Evolutionary conservation across 2,797 vertebrate species (phyloP).

Genomic region (Gila robusta): DNA sequence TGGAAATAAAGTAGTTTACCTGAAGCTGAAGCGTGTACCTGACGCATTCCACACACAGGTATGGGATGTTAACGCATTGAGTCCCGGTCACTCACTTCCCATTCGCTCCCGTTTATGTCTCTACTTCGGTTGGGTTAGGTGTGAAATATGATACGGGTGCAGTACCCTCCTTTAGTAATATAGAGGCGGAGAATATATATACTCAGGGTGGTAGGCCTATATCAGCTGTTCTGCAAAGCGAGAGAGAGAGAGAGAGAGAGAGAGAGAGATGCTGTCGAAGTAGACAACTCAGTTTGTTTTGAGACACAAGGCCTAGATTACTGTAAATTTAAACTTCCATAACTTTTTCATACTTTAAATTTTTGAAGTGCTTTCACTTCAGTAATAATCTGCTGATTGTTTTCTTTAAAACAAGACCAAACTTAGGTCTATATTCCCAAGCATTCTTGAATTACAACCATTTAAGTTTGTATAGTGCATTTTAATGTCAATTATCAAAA

Average conservation of each 20-base stretch:
- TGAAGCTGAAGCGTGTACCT: constrained; percentile 58
- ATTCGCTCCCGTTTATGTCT: constrained; percentile 34
- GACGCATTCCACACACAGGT: constrained; percentile 69
- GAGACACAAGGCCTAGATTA: background rate
- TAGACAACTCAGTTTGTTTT: background rate
- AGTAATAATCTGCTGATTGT: no score
- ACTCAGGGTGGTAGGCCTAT: background rate
- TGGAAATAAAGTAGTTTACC: constrained; percentile 63
- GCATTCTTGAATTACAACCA: no score
- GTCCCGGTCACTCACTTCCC: constrained; percentile 47
- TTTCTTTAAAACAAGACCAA: no score
- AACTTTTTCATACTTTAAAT: no score
- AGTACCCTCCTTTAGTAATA: constrained; percentile 50
- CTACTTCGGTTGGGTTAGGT: constrained; percentile 42
- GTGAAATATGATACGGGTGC: constrained; percentile 53
- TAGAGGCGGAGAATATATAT: constrained; percentile 52
- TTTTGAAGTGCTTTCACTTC: no score
- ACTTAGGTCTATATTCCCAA: no score
- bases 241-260: background rate
- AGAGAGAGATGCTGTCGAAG: background rate
- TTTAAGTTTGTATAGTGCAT: no score
- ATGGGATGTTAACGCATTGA: constrained; percentile 62
- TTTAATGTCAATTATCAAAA: no score
- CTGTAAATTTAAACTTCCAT: no score
- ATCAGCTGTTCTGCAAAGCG: constrained; percentile 5